Evolutionary conservation across 2,888 invertebrate genomes (phyloP).

Genomic region (Hemithea aestivaria): DNA sequence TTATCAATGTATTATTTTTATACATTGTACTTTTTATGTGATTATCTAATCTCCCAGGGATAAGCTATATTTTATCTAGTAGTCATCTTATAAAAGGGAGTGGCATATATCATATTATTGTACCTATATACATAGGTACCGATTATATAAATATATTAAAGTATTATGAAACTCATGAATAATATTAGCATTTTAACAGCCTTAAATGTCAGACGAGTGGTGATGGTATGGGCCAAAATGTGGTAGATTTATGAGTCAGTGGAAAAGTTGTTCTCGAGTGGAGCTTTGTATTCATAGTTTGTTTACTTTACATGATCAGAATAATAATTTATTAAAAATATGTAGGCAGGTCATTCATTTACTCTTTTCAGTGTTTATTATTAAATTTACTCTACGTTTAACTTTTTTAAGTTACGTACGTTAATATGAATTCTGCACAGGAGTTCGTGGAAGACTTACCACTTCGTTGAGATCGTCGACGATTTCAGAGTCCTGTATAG

Average conservation of each 20-base stretch:
- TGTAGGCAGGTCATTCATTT: slow-evolving; percentile 3
- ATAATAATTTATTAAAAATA: slow-evolving; percentile 8
- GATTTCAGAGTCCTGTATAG: slow-evolving; percentile 91
- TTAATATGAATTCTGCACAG: too few relatives aligned
- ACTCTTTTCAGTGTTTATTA: neutral
- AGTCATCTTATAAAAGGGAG: slow-evolving; percentile 18
- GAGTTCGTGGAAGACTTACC: slow-evolving; percentile 67
- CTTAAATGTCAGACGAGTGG: slow-evolving; percentile 11
- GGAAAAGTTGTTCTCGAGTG: slow-evolving; percentile 2
- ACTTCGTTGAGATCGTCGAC: slow-evolving; percentile 91
- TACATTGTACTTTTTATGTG: too few relatives aligned
- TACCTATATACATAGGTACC: too few relatives aligned
- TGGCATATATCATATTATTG: slow-evolving; percentile 18
- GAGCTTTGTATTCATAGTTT: slow-evolving; percentile 17
- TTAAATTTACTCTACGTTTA: too few relatives aligned
- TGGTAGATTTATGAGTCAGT: slow-evolving; percentile 2
- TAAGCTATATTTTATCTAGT: slow-evolving; percentile 12
- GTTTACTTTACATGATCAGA: slow-evolving; percentile 18
- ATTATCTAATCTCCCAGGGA: slow-evolving; percentile 15
- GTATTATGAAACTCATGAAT: slow-evolving; percentile 14
- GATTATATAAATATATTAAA: too few relatives aligned
- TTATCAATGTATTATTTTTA: too few relatives aligned
- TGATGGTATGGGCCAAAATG: slow-evolving; percentile 1
- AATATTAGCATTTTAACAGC: slow-evolving; percentile 18
- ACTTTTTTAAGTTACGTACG: too few relatives aligned